Percentiles rank a stretch among this genome's conserved stretches.
Evolutionary conservation across 2,113 vertebrate species (phyloP).

Genomic region (Bambusicola thoracicus): DNA sequence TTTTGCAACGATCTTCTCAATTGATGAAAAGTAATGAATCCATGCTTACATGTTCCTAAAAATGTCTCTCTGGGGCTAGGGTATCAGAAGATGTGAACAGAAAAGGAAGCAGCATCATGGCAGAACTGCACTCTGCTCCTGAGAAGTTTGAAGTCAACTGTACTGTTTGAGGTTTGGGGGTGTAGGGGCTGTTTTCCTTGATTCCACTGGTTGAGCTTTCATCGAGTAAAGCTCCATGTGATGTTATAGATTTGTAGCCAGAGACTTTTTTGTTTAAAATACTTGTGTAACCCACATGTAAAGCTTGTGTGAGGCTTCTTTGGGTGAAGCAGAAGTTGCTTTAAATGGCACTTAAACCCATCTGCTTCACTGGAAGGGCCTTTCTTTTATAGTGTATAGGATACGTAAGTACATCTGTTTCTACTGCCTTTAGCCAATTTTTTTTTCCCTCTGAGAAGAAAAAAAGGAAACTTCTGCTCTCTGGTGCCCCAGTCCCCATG

Average conservation of each 20-base stretch:
- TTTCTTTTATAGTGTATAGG: conserved; percentile 11
- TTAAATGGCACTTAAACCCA: conserved; percentile 63
- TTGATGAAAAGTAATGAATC: background rate
- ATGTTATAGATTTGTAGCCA: background rate
- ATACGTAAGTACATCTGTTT: conserved; percentile 25
- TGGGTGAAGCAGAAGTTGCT: conserved; percentile 34
- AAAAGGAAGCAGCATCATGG: background rate
- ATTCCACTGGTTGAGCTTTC: background rate
- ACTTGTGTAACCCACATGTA: conserved; percentile 45
- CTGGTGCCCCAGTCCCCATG: background rate
- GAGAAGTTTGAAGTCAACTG: background rate
- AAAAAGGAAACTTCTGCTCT: background rate
- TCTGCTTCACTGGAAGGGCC: conserved; percentile 51
- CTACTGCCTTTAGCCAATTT: background rate
- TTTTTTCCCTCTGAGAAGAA: background rate
- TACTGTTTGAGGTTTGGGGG: background rate
- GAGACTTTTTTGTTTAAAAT: conserved; percentile 11
- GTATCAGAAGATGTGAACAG: background rate
- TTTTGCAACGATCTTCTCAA: background rate
- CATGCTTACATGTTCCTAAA: background rate
- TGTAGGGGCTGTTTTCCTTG: background rate
- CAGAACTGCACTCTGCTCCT: background rate
- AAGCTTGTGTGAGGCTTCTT: conserved; percentile 45
- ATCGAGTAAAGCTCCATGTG: background rate
- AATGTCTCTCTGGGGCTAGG: background rate